Evolutionary conservation across 1,140 invertebrate genomes (phyloP), one percentile per base, ranked within the genome.

Genomic region (Plodia interpunctella): DNA sequence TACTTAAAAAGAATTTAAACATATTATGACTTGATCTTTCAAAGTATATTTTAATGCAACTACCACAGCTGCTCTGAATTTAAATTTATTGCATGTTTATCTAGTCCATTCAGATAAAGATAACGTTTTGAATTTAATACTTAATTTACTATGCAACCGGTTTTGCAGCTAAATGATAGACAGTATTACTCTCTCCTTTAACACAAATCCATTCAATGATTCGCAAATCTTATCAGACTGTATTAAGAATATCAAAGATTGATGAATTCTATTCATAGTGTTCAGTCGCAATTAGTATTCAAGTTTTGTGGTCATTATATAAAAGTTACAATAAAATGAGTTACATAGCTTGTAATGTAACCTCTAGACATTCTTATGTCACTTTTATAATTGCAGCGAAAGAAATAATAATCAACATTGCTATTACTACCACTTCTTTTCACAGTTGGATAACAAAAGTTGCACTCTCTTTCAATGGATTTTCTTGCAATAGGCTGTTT

Each of bases 151-250:
- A 1, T 44, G 38, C 38, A 44, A 44, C 38, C n/a, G 38, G 38
- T 44, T 44, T 44, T n/a, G 38, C 38, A 44, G 15, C 38, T 2
- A 15, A n/a, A n/a, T 44, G 38, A 15, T 9, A 35, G 32, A 35
- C 38, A 44, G 38, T 44, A 32, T 11, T 32, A n/a, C 38, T 44
- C 38, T 44, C 38, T 44, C 38, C 38, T 32, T 32, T 44, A 44
- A 44, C 10, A 44, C n/a, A n/a, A 44, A 15, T 15, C 38, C 30
- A 32, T 44, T 44, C 5, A 44, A 44, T 32, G 30, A 32, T 32
- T 32, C 30, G 30, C 30, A 9, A 44, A 44, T 44, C 5, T 15
- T 13, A 44, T 44, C 5, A 15, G 38, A n/a, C 38, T 4, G 38
- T 44, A 15, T 3, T 44, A 44, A 15, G 38, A 44, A 15, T n/a